These are phyloP conservation scores for Dendrocincla fuliginosa DNA, from an alignment of 2,797 vertebrate genomes.

Conservation along the genomic window DNA sequence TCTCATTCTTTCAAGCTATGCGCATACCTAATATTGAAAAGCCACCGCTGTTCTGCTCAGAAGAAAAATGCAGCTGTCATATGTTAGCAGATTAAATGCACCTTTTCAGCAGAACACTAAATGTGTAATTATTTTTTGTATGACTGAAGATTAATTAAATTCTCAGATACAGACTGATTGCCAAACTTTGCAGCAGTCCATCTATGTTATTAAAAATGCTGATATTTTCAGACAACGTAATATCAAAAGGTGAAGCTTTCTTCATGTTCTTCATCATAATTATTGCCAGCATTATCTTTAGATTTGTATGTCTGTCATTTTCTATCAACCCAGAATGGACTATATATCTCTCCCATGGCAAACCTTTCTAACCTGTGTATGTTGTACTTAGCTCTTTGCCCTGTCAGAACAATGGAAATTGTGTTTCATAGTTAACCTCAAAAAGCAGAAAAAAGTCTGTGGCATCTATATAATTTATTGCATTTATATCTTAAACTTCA, in stretches of 20 bases:
- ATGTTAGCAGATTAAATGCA: constrained; percentile 71
- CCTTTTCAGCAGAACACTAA: constrained; percentile 69
- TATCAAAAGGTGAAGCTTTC: constrained; percentile 31
- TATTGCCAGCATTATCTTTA: constrained; percentile 2
- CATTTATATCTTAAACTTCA: constrained; percentile 20
- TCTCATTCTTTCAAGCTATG: constrained; percentile 69
- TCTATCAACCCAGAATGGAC: neutral
- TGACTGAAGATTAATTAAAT: constrained; percentile 71
- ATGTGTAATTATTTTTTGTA: constrained; percentile 76
- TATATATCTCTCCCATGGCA: neutral
- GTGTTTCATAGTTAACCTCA: neutral
- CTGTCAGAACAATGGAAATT: neutral
- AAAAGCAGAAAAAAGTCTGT: neutral
- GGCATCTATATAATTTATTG: neutral
- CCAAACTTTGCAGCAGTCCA: constrained; percentile 61
- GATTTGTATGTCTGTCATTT: neutral
- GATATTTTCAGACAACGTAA: constrained; percentile 27
- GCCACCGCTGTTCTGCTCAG: constrained; percentile 32
- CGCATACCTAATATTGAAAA: constrained; percentile 67
- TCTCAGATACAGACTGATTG: constrained; percentile 63
- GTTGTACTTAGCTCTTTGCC: neutral
- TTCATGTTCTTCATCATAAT: constrained; percentile 43
- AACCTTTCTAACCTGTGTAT: neutral
- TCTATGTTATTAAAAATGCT: constrained; percentile 53
- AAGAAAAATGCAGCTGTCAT: constrained; percentile 77